Evolutionary conservation across 1,140 invertebrate species (phyloP), one percentile per base, ranked within the genome.

Genomic region (Drosophila insularis): DNA sequence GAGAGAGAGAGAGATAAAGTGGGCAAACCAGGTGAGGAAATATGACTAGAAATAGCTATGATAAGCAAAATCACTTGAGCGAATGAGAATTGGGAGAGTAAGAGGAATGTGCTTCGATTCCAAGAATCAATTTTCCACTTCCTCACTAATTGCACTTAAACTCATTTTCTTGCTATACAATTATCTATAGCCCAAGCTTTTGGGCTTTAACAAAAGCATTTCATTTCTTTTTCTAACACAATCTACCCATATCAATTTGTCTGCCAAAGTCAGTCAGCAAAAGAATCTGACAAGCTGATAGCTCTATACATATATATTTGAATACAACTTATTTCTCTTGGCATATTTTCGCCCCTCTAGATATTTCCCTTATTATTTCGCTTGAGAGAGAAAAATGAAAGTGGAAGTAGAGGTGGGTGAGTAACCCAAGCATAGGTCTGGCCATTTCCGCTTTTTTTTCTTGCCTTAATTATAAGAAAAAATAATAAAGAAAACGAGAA

Each of bases 391-490:
- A 58, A 43, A 55, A 39, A 8, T 46, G 58, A 68, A 76, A 69
- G 50, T 21, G 73, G 79, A 71, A 82, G 75, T 79, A 71, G 58
- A 43, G n/a, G 43, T 58, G 43, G 43, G 40, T 23, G n/a, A 14
- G 31, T 40, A 63, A 63, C 62, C 62, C 56, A 64, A 40, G 60
- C 37, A 63, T 60, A 63, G 53, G 37, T 21, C 27, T 23, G 64
- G 13, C 4, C 23, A 17, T 40, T 17, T 56, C 50, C 37, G 8
- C 17, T n/a, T 62, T 8, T 32, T 17, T 50, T 43, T 63, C 63
- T 69, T 69, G 77, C 84, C 80, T 89, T 89, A 89, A 89, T 89
- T 89, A 89, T 73, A 86, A 67, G 68, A 68, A 73, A 81, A 72
- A 67, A 67, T 71, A 72, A 89, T 68, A 76, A 77, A 62, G 66